Base-by-base conservation (phyloP, 2,888 invertebrate species). In the Fragum fragum region DNA sequence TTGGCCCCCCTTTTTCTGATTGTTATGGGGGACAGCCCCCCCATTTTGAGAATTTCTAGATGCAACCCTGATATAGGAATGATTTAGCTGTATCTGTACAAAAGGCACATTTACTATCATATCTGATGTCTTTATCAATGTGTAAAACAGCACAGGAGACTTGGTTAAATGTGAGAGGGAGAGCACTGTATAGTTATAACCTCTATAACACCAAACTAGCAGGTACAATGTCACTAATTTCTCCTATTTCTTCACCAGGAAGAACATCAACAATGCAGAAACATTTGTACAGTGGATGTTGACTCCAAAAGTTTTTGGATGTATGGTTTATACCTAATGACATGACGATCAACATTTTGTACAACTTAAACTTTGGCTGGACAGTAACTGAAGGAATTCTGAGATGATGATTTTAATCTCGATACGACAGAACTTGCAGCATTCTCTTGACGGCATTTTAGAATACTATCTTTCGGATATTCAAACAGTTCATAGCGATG, bases 321-420 rank as follows among this genome's bases (percentile, higher is more conserved):
- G 28, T 81, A 81, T 3, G 59, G 28, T 61, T 81, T 81, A 29
- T 70, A 81, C 23, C 76, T 55, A 9, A 73, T 73, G 3, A 76
- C 52, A 16, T 32, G 59, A 36, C 73, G 21, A 53, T 81, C 63
- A 21, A 81, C 76, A 36, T 81, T 70, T 1, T 76, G 69, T 7
- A 81, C n/a, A 23, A 81, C 52, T 14, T 76, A 29, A 7, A 81
- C 69, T 36, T 81, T 81, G 5, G 73, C 76, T 16, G 71, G 42
- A 59, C 55, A 53, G 28, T 76, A 72, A 21, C 53, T 14, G 6
- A 69, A 59, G 14, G 61, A 32, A 39, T 59, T 69, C 32, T 69
- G 81, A 9, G 81, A 76, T 14, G 57, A 32, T 7, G 76, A 61
- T 28, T 81, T 70, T 18, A 79, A 71, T 63, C 42, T 52, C 26